Evolutionary conservation across 2,797 vertebrate species (phyloP).

Genomic region (Spinus olivaceus): DNA sequence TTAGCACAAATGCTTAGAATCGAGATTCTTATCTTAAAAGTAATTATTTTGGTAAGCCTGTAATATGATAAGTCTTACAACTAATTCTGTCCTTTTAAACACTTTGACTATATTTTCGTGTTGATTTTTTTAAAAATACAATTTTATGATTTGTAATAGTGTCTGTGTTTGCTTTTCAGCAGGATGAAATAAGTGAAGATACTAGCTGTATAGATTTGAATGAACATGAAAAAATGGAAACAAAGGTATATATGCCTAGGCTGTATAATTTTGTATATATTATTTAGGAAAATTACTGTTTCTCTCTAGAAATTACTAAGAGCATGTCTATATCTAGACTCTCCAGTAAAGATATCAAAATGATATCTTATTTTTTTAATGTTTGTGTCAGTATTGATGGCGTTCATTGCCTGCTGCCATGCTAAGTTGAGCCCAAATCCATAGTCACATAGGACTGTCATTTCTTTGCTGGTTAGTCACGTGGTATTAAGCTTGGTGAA

Average conservation of each 20-base stretch:
- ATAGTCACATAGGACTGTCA: background rate
- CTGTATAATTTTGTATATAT: background rate
- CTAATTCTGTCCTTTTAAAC: background rate
- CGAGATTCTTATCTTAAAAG: background rate
- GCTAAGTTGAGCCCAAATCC: background rate
- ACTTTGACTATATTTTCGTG: background rate
- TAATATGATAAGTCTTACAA: background rate
- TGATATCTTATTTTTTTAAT: background rate
- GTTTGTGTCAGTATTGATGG: background rate
- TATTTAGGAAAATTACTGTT: background rate
- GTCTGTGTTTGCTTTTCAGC: slow-evolving; percentile 47
- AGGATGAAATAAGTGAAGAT: slow-evolving; percentile 77
- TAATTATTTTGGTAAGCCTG: background rate
- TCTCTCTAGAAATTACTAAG: background rate
- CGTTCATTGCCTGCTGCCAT: background rate
- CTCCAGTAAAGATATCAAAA: background rate
- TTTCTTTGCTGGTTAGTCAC: background rate
- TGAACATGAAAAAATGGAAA: slow-evolving; percentile 78
- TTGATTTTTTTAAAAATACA: background rate
- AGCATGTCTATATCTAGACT: background rate
- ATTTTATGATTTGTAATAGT: background rate
- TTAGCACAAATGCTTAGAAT: background rate
- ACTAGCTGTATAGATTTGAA: slow-evolving; percentile 75
- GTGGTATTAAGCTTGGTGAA: background rate
- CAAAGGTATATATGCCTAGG: slow-evolving; percentile 70